These are phyloP conservation scores for Caenorhabditis brenneri DNA, from an alignment of 1,140 invertebrate genomes.

Conservation along the genomic window DNA sequence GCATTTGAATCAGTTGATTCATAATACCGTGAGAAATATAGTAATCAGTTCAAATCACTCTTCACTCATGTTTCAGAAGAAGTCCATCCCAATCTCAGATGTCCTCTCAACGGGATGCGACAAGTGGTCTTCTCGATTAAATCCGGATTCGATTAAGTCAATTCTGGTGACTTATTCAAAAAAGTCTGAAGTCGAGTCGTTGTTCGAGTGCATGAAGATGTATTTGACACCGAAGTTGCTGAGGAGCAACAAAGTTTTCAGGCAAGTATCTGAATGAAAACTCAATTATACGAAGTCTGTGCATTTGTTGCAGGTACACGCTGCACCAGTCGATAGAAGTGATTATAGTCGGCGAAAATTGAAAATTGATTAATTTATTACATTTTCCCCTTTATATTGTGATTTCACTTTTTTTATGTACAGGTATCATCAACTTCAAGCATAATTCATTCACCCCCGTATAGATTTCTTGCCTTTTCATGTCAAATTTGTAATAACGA, in stretches of 20 bases:
- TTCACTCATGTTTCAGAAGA: background rate
- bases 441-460: background rate
- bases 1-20: conserved; percentile 2
- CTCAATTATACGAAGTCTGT: too few relatives aligned
- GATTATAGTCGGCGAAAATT: background rate
- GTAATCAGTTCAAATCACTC: background rate
- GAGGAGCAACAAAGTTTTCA: background rate
- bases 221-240: conserved; percentile 3
- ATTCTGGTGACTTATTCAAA: background rate
- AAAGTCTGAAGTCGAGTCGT: background rate
- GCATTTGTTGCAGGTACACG: background rate
- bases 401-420: background rate
- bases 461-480: background rate
- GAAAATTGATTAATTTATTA: conserved; percentile 12
- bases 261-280: background rate
- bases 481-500: too few relatives aligned
- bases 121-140: background rate
- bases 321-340: conserved; percentile 12
- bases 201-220: conserved; percentile 17
- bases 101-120: background rate
- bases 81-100: background rate
- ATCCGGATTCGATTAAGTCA: background rate
- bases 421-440: background rate
- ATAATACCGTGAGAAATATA: background rate
- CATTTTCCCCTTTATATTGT: background rate